Conservation (phyloP, 1,140 invertebrate genomes). For the Drosophila pruinosa region DNA sequence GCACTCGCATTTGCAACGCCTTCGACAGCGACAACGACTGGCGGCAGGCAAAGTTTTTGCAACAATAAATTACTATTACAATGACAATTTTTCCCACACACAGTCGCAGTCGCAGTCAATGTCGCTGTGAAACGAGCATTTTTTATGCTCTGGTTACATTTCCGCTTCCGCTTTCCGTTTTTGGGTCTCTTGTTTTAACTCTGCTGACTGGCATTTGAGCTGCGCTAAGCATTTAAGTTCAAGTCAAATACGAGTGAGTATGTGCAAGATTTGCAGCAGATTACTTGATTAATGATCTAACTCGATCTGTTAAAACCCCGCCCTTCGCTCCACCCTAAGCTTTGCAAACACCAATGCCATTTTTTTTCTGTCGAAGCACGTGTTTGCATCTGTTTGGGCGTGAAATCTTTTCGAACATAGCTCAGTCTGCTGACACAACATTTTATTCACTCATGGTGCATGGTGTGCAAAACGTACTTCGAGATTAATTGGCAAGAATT, state of each 20-base stretch:
- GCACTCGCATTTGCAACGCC: neutral
- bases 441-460: too few relatives aligned
- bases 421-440: too few relatives aligned
- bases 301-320: neutral
- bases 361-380: neutral
- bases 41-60: slow-evolving; percentile 47
- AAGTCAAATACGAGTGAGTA: slow-evolving; percentile 32
- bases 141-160: slow-evolving; percentile 66
- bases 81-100: slow-evolving; percentile 57
- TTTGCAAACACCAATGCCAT: neutral
- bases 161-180: slow-evolving; percentile 33
- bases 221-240: slow-evolving; percentile 39
- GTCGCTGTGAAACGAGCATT: slow-evolving; percentile 16
- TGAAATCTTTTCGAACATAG: neutral
- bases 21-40: slow-evolving; percentile 27
- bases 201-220: slow-evolving; percentile 21
- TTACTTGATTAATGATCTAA: slow-evolving; percentile 47
- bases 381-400: neutral
- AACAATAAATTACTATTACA: slow-evolving; percentile 79
- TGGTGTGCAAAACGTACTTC: too few relatives aligned
- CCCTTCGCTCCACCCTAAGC: neutral
- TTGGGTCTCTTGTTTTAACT: slow-evolving; percentile 15
- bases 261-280: slow-evolving; percentile 48
- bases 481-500: too few relatives aligned
- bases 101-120: neutral